A percentile compares a stretch with the other conserved stretches of the same genome.
phyloP scores from a whole-genome alignment of 1,140 invertebrate species.

The Mycetomoellerius zeteki region DNA sequence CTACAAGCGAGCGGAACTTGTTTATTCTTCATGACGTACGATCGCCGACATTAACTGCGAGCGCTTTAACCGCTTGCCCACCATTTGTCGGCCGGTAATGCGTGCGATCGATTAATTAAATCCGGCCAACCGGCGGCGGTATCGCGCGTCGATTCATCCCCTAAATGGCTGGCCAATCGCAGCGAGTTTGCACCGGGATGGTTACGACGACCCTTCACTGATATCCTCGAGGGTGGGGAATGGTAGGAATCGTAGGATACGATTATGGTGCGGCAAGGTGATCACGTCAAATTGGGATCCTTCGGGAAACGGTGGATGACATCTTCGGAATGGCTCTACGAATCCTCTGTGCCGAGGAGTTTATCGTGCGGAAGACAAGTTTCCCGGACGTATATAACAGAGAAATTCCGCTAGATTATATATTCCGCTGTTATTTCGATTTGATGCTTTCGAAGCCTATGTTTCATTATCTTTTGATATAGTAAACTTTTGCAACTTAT shows the following conservation, averaged over 20 bases:
- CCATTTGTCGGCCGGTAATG: constrained; percentile 77
- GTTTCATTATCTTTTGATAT: background rate
- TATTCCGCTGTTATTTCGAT: background rate
- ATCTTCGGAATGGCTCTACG: background rate
- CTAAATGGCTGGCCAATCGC: constrained; percentile 75
- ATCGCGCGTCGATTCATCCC: constrained; percentile 76
- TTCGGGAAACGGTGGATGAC: constrained; percentile 42
- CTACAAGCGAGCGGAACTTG: constrained; percentile 68
- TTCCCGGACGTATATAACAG: background rate
- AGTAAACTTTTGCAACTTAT: background rate
- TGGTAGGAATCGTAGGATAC: constrained; percentile 14
- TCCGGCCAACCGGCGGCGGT: constrained; percentile 76
- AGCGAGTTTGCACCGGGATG: constrained; percentile 60
- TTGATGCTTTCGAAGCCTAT: background rate
- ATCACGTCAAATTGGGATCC: constrained; percentile 65
- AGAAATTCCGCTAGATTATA: constrained; percentile 10
- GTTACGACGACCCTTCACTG: constrained; percentile 58
- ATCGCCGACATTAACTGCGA: constrained; percentile 72
- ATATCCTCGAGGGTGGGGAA: constrained; percentile 25
- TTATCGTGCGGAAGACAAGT: constrained; percentile 34
- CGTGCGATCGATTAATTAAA: constrained; percentile 78
- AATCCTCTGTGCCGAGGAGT: background rate
- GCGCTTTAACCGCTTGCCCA: constrained; percentile 68
- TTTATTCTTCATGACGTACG: constrained; percentile 76
- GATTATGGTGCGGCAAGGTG: constrained; percentile 59